These are phyloP conservation scores for Diadema setosum DNA, from an alignment of 35 echinoderm and acorn worm genomes.

Conservation along the genomic window DNA sequence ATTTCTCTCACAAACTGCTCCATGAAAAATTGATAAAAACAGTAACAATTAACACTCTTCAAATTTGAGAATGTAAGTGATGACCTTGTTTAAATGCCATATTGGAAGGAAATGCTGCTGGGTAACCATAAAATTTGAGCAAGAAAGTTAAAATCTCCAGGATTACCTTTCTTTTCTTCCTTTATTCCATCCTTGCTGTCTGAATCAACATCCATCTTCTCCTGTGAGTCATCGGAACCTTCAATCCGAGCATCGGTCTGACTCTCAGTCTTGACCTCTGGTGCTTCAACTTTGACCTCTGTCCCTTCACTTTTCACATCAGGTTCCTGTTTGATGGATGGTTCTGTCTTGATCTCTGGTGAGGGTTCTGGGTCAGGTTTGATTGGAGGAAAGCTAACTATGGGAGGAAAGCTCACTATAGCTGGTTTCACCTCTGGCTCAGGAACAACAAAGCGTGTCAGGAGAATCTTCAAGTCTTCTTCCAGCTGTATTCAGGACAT, in stretches of 20 bases:
- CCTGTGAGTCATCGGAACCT: not conserved
- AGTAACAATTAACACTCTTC: no score
- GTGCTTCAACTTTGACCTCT: conserved; percentile 38
- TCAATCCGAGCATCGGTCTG: not conserved
- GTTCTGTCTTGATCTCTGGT: conserved; percentile 22
- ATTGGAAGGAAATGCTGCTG: no score
- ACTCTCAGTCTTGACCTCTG: conserved; percentile 1
- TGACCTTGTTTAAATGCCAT: no score
- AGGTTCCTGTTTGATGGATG: conserved; percentile 5
- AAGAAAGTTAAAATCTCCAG: no score
- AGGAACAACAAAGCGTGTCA: conserved; percentile 35
- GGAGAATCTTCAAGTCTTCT: conserved; percentile 78
- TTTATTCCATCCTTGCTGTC: conserved; percentile 13
- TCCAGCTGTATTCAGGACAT: no score
- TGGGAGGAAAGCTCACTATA: conserved; percentile 3
- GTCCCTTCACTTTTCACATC: not conserved
- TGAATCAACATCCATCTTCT: conserved; percentile 11
- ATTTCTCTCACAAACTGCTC: no score
- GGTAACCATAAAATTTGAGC: no score
- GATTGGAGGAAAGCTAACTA: conserved; percentile 4
- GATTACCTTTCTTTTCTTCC: conserved; percentile 30
- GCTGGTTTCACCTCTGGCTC: not conserved
- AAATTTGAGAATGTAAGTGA: no score
- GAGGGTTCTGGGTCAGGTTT: conserved; percentile 25
- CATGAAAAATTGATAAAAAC: no score